Percentiles rank a stretch among this genome's conserved stretches.
These are phyloP conservation scores for Papilio aristodemus DNA, from an alignment of 1,140 invertebrate genomes.

Conservation along the genomic window DNA sequence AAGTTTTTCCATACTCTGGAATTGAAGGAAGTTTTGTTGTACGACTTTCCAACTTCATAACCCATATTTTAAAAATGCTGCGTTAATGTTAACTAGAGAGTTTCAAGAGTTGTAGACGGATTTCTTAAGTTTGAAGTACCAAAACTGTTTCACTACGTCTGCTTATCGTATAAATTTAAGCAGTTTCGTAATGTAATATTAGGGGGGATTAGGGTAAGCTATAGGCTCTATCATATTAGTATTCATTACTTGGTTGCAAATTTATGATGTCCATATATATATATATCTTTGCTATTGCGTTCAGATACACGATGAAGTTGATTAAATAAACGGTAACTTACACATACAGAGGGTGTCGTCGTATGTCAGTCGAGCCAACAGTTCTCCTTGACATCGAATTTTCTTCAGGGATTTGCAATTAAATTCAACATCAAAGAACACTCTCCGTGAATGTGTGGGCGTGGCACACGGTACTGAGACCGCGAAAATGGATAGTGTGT, in stretches of 20 bases:
- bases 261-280: no score
- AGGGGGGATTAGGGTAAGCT: no score
- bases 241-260: no score
- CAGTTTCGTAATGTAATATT: background rate
- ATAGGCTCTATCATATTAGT: no score
- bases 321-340: no score
- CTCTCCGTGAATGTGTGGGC: background rate
- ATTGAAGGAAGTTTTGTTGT: constrained; percentile 4
- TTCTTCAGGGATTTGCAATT: background rate
- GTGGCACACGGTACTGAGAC: background rate
- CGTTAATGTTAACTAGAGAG: constrained; percentile 1
- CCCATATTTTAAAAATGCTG: constrained; percentile 7
- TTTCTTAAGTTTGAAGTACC: constrained; percentile 1
- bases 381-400: background rate
- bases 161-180: background rate
- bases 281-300: no score
- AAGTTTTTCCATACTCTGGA: background rate
- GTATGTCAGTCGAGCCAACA: no score
- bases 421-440: background rate
- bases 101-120: constrained; percentile 15
- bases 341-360: no score
- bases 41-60: constrained; percentile 5
- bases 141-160: background rate
- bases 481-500: background rate
- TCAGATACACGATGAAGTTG: no score